Evolutionary conservation across 2,888 invertebrate genomes (phyloP).

Genomic region (Spisula solida): DNA sequence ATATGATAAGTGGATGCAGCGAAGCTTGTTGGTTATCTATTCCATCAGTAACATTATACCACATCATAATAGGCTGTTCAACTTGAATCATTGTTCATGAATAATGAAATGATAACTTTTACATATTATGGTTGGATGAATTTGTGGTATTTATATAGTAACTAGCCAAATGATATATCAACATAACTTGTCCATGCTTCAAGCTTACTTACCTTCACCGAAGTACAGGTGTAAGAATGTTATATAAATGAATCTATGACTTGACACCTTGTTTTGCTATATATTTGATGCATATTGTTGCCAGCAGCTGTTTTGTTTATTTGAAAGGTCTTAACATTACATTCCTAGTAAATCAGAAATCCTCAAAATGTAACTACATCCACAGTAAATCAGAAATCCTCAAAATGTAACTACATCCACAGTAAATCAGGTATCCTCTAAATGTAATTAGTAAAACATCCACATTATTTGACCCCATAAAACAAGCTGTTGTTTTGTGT

Average conservation of each 20-base stretch:
- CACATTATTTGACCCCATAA: too few relatives aligned
- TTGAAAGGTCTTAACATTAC: background rate
- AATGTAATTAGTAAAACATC: too few relatives aligned
- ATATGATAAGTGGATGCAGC: background rate
- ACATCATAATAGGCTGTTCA: background rate
- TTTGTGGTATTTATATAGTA: background rate
- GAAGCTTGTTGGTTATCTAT: background rate
- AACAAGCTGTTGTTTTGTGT: too few relatives aligned
- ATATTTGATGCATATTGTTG: background rate
- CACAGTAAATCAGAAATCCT: background rate
- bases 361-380: background rate
- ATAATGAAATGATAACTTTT: constrained; percentile 9
- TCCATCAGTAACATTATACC: background rate
- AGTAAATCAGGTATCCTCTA: background rate
- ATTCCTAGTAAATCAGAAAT: constrained; percentile 1
- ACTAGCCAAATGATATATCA: background rate
- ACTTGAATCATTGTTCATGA: background rate
- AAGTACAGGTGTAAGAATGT: background rate
- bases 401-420: background rate
- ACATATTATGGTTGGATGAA: background rate
- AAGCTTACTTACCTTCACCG: background rate
- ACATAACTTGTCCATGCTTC: background rate
- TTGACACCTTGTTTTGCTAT: background rate
- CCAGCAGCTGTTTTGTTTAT: background rate
- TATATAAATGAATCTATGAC: constrained; percentile 1